phyloP scores from a whole-genome alignment of 2,113 vertebrate species.

The Spheniscus mendiculus region DNA sequence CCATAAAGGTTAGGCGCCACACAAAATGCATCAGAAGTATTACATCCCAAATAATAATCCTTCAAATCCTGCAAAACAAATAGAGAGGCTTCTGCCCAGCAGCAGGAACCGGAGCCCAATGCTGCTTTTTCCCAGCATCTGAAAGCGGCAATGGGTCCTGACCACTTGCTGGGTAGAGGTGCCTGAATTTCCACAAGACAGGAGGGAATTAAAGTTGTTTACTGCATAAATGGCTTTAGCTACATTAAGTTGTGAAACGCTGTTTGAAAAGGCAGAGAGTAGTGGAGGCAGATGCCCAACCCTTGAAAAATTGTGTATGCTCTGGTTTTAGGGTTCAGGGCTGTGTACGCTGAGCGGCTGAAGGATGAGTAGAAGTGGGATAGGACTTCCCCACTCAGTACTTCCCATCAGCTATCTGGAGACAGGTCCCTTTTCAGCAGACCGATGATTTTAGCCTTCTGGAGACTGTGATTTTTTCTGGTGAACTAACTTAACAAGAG shows the following conservation, averaged over 20 bases:
- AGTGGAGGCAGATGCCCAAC: not conserved
- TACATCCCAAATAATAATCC: not conserved
- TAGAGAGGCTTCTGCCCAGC: too few relatives aligned
- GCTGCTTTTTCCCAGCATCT: not conserved
- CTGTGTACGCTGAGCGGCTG: not conserved
- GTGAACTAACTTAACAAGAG: not conserved
- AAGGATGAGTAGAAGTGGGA: not conserved
- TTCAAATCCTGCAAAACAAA: not conserved
- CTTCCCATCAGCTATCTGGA: not conserved
- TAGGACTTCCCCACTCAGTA: not conserved
- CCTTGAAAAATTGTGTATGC: rapidly evolving
- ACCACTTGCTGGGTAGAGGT: too few relatives aligned
- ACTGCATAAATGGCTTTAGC: not conserved
- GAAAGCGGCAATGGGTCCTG: not conserved
- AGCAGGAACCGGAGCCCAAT: not conserved
- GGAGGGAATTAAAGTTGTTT: not conserved
- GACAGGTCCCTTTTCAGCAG: not conserved
- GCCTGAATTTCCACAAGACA: not conserved
- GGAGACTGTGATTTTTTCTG: not conserved
- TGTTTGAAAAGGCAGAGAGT: not conserved
- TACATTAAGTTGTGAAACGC: not conserved
- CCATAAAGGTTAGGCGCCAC: not conserved
- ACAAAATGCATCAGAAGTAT: not conserved
- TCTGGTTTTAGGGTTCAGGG: not conserved
- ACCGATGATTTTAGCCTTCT: not conserved